Evolutionary conservation across 2,797 vertebrate genomes (phyloP), one percentile per base, ranked within the genome.

Genomic region (Enteromius viviparus): DNA sequence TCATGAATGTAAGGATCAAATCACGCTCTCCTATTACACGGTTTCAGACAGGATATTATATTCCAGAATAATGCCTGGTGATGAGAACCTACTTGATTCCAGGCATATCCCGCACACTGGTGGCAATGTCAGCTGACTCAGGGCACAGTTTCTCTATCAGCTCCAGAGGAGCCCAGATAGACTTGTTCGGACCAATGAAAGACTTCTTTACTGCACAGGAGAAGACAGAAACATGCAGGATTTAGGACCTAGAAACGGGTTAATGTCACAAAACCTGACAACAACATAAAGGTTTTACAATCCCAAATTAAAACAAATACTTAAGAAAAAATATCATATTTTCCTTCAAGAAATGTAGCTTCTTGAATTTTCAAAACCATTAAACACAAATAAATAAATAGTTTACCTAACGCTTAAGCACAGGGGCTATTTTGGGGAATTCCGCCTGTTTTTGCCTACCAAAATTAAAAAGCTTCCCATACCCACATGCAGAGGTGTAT

Each of bases 91-190:
- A 99, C 98, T 96, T 99, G 82, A 99, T 87, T 87, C 97, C 96
- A 19, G 98, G 98, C 87, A 99, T 95, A 91, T 99, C 98, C 94
- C 96, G 95, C 87, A 98, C 97, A 93, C 98, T 99, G 84, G 95
- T 97, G 89, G 96, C 95, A 87, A 99, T 96, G 92, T 98, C 95
- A 65, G 94, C 92, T 55, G 98, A 97, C 92, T 99, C 98, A 0
- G 97, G 97, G 89, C 97, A 98, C 89, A 99, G 93, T 90, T 95
- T 99, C 92, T 99, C 98, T 80, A 99, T 96, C 87, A 98, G 90
- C 85, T 99, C 98, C 94, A 99, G 90, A 66, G 98, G 98, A 75
- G 97, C 98, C 94, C 97, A 99, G 89, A 99, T 96, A 0, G 98
- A 99, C 87, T 99, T 99, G 92, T 94, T 98, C 86, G 97, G 97